Percentiles rank a stretch among this genome's conserved stretches.
These are phyloP conservation scores for Dicycla oo DNA, from an alignment of 2,888 invertebrate genomes.

Conservation along the genomic window DNA sequence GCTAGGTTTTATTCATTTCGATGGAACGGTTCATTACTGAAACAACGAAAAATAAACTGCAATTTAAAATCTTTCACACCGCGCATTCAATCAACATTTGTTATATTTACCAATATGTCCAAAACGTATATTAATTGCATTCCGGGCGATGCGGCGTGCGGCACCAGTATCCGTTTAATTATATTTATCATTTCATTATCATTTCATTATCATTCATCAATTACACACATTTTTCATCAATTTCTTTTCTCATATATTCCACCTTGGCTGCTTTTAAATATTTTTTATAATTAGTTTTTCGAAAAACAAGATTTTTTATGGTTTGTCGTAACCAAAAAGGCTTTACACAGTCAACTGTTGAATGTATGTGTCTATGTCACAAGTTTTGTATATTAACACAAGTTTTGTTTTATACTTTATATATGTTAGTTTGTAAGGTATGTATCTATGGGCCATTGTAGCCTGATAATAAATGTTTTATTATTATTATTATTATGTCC, in stretches of 20 bases:
- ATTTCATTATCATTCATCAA: conserved; percentile 24
- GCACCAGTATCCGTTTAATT: conserved; percentile 4
- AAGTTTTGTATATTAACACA: too few relatives aligned
- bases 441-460: too few relatives aligned
- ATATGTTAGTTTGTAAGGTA: too few relatives aligned
- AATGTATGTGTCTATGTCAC: too few relatives aligned
- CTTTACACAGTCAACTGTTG: background rate
- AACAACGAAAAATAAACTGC: background rate
- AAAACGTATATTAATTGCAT: conserved; percentile 23
- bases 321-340: background rate
- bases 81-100: conserved; percentile 7
- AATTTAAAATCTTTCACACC: background rate
- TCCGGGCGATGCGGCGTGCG: background rate
- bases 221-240: conserved; percentile 15
- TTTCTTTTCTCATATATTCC: background rate
- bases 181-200: conserved; percentile 22
- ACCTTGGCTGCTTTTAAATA: background rate
- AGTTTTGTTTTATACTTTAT: too few relatives aligned
- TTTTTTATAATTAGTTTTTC: background rate
- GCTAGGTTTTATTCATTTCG: background rate
- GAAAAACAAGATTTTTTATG: background rate
- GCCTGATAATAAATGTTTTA: too few relatives aligned
- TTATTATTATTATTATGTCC: too few relatives aligned
- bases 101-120: conserved; percentile 20
- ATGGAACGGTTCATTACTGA: background rate